Evolutionary conservation across 1,140 invertebrate genomes (phyloP), one percentile per base, ranked within the genome.

Genomic region (Drosophila baimaii): DNA sequence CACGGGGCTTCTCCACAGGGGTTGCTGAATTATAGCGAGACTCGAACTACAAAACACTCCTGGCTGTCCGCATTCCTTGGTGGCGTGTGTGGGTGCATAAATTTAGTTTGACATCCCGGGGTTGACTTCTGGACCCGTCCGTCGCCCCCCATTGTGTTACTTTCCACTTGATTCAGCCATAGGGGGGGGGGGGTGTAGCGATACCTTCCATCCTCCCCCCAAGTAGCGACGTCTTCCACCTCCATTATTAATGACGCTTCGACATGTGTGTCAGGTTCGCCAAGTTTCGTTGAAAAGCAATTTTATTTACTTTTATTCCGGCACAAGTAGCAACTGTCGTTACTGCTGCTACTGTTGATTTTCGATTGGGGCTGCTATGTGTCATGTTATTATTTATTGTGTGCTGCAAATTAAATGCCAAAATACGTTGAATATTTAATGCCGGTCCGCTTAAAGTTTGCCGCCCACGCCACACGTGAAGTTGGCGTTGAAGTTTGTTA

Each of bases 351-450:
- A 47, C 44, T 3, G 25, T 56, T 64, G 62, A 71, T 63, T 64
- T 65, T 69, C 84, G 77, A 88, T 79, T 88, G 37, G 43, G 44
- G 55, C 58, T 66, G 62, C 58, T 63, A 75, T 89, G 74, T 83
- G 85, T 84, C 80, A 84, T 89, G 77, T 89, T 90, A 89, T 89
- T 89, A 89, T 89, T 89, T 89, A 89, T 89, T 89, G 77, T 77
- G 79, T 81, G 74, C 57, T 81, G 70, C 66, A 84, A 89, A 89
- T 89, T 89, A 89, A 89, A 89, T 89, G 84, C 84, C 84, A 89
- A 84, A 83, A 88, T 88, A 79, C 78, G 78, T 88, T 86, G 66
- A 86, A 86, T 86, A 77, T 88, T 88, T 89, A 89, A 88, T 89
- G 47, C 44, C 39, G 46, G n/a, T 13, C 43, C 37, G 31, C 73